Percentiles rank a stretch among this genome's conserved stretches.
phyloP scores from a whole-genome alignment of 2,888 invertebrate species.

The Abrostola tripartita region DNA sequence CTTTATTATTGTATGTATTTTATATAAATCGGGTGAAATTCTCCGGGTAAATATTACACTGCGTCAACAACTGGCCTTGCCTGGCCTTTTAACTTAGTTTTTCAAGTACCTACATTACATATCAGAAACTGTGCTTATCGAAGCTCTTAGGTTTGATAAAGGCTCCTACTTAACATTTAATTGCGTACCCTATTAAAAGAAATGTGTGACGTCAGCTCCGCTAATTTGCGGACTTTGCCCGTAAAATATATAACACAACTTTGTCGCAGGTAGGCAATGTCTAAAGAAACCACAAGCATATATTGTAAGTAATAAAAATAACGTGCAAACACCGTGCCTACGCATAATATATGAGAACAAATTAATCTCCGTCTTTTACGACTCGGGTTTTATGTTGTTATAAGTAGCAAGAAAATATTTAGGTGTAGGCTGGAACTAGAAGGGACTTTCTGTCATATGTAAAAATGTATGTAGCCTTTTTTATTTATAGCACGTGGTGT shows the following conservation, averaged over 20 bases:
- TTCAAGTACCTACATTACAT: no score
- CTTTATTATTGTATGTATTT: not conserved
- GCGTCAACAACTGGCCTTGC: no score
- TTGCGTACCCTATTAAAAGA: no score
- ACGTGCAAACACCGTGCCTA: constrained; percentile 18
- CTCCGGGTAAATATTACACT: no score
- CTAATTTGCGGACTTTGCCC: no score
- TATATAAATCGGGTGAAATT: no score
- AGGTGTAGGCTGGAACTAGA: constrained; percentile 25
- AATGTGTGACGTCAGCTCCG: no score
- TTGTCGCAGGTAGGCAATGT: not conserved
- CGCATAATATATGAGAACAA: constrained; percentile 32
- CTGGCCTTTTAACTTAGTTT: no score
- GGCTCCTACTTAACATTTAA: no score
- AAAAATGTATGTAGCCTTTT: not conserved
- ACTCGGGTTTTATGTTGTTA: constrained; percentile 28
- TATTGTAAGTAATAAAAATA: constrained; percentile 41
- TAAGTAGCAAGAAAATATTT: constrained; percentile 35
- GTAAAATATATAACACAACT: not conserved
- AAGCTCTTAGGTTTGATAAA: no score
- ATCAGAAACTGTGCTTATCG: no score
- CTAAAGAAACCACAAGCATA: constrained; percentile 6
- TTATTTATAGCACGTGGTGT: not conserved
- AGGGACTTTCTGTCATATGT: constrained; percentile 5
- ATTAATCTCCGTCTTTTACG: constrained; percentile 48